Evolutionary conservation across 2,888 invertebrate genomes (phyloP), one percentile per base, ranked within the genome.

Genomic region (Hemithea aestivaria): DNA sequence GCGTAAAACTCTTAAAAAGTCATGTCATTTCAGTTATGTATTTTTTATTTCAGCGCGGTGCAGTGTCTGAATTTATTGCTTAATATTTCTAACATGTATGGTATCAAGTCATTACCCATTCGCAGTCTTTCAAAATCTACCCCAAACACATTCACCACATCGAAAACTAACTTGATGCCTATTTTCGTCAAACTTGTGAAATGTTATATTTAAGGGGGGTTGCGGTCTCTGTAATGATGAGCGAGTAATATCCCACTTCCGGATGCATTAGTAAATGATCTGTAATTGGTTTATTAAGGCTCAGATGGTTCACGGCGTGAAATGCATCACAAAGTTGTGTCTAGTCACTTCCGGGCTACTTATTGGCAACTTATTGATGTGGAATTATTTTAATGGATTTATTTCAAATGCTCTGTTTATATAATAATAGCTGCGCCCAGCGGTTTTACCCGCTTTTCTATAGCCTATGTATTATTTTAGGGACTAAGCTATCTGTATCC

Each of bases 191-290:
- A 71, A 74, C 62, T 72, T 56, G 62, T 73, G 67, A 73, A 74
- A 70, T 71, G 70, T 25, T 36, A 41, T 67, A 73, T 77, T 76
- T 77, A 69, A 71, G 74, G 79, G 82, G 73, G 67, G 55, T 73
- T 79, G 81, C 59, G 82, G 83, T 79, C 55, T 55, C 51, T 38
- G 64, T 78, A 80, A 81, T 84, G 83, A 82, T 76, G 79, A 74
- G 68, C 81, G 80, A 65, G 67, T 84, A 85, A 85, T 84, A 66
- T 65, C 61, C 58, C 51, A 64, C 69, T 84, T 87, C 85, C 85
- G 82, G 76, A 55, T 63, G 73, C 71, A 77, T 84, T 84, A 78
- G 77, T 75, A 82, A 83, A 84, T 83, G 80, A 78, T 71, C 69
- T 65, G 63, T 75, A 84, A 85, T 85, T 75, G 77, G 77, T 83